Evolutionary conservation across 1,140 invertebrate genomes (phyloP).

Genomic region (Penaeus chinensis): DNA sequence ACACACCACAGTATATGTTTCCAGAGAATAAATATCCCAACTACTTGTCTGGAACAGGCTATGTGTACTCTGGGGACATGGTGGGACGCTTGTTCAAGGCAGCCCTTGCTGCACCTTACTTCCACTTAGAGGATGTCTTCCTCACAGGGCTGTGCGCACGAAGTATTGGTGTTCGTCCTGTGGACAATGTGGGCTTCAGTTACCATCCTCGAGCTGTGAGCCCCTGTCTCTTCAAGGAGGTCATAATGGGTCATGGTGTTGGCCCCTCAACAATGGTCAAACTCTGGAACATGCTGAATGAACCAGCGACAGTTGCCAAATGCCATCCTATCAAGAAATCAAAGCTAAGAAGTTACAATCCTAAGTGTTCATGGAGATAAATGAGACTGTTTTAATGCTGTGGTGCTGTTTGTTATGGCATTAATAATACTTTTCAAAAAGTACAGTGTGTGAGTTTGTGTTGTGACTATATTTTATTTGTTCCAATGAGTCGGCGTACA

Average conservation of each 20-base stretch:
- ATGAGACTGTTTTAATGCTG: background rate
- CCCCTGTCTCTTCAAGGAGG: conserved; percentile 65
- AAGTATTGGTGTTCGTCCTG: conserved; percentile 59
- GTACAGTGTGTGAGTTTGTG: background rate
- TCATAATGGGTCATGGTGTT: conserved; percentile 66
- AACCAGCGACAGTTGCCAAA: conserved; percentile 38
- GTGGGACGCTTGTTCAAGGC: conserved; percentile 74
- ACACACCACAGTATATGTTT: conserved; percentile 83
- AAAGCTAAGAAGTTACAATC: conserved; percentile 27
- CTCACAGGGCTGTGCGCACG: conserved; percentile 76
- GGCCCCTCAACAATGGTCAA: conserved; percentile 63
- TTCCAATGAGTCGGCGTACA: no score
- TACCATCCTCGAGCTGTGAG: conserved; percentile 69
- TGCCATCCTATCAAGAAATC: conserved; percentile 48
- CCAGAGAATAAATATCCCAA: conserved; percentile 79
- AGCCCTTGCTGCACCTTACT: conserved; percentile 74
- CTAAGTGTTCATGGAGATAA: conserved; percentile 48
- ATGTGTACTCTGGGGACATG: conserved; percentile 81
- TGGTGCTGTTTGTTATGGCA: background rate
- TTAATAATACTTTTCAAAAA: background rate
- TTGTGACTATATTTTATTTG: no score
- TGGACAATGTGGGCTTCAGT: conserved; percentile 73
- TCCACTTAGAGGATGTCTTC: conserved; percentile 82
- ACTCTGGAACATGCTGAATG: conserved; percentile 60
- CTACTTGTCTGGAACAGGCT: conserved; percentile 87